Conservation (phyloP, 2,888 invertebrate species). For the Andrena hattorfiana region DNA sequence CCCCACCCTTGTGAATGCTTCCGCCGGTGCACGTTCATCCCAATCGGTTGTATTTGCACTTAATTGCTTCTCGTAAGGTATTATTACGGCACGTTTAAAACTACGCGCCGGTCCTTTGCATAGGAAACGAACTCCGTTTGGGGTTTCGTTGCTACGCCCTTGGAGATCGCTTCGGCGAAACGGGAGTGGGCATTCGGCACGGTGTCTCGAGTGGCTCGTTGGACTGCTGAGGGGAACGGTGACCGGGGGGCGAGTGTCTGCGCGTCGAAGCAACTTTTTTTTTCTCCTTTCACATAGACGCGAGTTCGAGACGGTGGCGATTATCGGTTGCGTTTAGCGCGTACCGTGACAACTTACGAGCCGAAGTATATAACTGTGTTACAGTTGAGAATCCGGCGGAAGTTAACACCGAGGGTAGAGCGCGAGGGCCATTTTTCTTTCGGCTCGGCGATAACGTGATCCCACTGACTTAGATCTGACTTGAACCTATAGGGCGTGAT, state of each 20-base stretch:
- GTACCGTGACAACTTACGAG: not conserved
- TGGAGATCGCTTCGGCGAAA: conserved; percentile 15
- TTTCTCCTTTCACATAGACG: not conserved
- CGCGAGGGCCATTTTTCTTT: not conserved
- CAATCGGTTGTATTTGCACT: conserved; percentile 67
- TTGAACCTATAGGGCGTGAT: too few relatives aligned
- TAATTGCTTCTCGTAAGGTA: conserved; percentile 70
- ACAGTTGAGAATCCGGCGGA: not conserved
- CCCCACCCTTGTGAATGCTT: conserved; percentile 15
- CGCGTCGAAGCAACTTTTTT: not conserved
- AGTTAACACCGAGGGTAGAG: not conserved
- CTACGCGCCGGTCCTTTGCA: conserved; percentile 40
- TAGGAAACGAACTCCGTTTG: conserved; percentile 16
- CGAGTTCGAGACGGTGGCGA: not conserved
- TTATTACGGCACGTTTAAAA: conserved; percentile 64
- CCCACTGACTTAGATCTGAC: too few relatives aligned
- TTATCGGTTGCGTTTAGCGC: not conserved
- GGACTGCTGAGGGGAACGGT: not conserved
- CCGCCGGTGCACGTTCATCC: conserved; percentile 56
- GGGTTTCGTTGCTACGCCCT: conserved; percentile 7
- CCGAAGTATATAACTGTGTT: not conserved
- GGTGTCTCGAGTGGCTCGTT: not conserved
- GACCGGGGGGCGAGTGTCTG: not conserved
- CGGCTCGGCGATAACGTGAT: too few relatives aligned
- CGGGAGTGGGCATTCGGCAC: not conserved